Base-by-base conservation (phyloP, 2,113 vertebrate species). In the Phainopepla nitens region DNA sequence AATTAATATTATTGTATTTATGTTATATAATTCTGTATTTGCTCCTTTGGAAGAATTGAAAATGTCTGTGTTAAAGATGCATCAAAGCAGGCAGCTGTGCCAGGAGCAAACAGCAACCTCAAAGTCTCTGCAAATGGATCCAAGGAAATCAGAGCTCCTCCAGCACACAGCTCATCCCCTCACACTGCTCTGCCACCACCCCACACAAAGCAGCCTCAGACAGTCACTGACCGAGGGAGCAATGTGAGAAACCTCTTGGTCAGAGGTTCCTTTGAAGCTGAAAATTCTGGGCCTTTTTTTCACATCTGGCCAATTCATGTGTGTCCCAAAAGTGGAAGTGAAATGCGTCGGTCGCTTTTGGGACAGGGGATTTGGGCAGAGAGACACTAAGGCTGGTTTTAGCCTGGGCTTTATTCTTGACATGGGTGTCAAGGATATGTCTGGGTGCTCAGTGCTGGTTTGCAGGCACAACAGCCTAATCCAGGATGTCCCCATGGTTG, bases 341-440 rank as follows among this genome's bases (percentile, higher is more conserved):
- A 94, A 87, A 51, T 27, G 11, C 3, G 2, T 41, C 0, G 0
- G 36, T 71, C 0, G 0, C 29, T 64, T 82, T 80, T 50, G 51
- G 29, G 33, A 36, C 0, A 0, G 16, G 27, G 13, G 6, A n/a
- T 86, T 79, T 85, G 33, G 44, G 71, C 65, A 71, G 42, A 49
- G 10, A 22, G 75, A 18, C 10, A 4, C 10, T 79, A 36, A 71
- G 29, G 7, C 17, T 86, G 33, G 25, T 68, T 82, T 86, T 68
- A 62, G 47, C 10, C 31, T 31, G 39, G 36, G 31, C 11, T 86
- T 66, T 58, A 3, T 58, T 45, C 21, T 2, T 50, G 56, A 11
- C 15, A 7, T 27, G 36, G 39, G 39, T 39, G 39, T 39, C 39
- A 39, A 39, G 39, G 39, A 49, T 39, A 16, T 54, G 44, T 22